Conservation (phyloP, 2,113 vertebrate species). For the Dermatemys mawii region DNA sequence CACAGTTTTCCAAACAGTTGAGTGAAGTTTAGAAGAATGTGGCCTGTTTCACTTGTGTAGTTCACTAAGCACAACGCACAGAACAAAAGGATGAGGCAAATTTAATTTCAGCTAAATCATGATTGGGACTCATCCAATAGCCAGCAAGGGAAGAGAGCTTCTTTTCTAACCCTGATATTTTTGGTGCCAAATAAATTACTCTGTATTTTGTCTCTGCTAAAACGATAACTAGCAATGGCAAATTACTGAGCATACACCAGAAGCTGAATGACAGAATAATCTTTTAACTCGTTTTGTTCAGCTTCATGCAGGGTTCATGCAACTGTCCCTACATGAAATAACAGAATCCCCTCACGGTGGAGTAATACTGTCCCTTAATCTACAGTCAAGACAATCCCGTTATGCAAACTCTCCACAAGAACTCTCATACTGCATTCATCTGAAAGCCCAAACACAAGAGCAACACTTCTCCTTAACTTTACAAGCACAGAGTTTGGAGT, state of each 20-base stretch:
- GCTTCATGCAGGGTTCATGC: no score
- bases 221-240: no score
- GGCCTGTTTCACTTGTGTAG: not conserved
- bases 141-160: not conserved
- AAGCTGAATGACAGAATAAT: no score
- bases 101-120: not conserved
- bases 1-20: not conserved
- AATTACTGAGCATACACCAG: no score
- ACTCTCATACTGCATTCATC: not conserved
- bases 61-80: not conserved
- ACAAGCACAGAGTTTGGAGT: not conserved
- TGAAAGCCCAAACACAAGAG: conserved; percentile 29
- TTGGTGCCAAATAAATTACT: not conserved
- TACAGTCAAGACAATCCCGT: no score
- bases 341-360: no score
- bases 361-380: no score
- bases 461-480: conserved; percentile 37
- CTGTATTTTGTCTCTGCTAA: no score
- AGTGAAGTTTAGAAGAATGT: not conserved
- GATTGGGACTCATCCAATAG: not conserved
- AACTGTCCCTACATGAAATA: no score
- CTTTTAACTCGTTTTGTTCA: no score
- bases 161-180: not conserved
- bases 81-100: not conserved
- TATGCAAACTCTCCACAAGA: not conserved